phyloP scores from a whole-genome alignment of 2,888 invertebrate species.

The Caenorhabditis afra region DNA sequence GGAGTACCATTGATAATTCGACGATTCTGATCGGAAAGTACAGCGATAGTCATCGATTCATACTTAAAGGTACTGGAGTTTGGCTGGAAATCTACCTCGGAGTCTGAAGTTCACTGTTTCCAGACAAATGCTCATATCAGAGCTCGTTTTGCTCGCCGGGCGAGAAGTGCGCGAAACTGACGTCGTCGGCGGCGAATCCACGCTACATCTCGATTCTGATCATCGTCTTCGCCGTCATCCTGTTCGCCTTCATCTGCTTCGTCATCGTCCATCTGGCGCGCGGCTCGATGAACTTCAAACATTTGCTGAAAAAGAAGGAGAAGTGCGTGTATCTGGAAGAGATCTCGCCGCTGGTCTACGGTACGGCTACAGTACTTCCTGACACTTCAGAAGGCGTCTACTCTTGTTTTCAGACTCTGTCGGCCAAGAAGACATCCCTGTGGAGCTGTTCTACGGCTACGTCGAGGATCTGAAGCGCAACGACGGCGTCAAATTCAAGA shows the following conservation, averaged over 20 bases:
- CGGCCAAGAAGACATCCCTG: conserved; percentile 73
- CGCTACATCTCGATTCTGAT: conserved; percentile 58
- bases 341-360: conserved; percentile 75
- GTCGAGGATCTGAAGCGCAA: conserved; percentile 74
- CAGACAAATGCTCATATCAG: conserved; percentile 73
- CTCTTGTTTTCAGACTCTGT: conserved; percentile 69
- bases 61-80: conserved; percentile 44
- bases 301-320: conserved; percentile 71
- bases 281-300: conserved; percentile 69
- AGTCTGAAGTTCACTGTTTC: conserved; percentile 21
- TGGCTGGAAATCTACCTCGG: neutral
- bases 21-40: conserved; percentile 62
- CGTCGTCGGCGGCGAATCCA: conserved; percentile 31
- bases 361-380: too few relatives aligned
- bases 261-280: conserved; percentile 67
- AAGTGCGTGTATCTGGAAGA: conserved; percentile 73
- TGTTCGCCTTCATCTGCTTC: conserved; percentile 68
- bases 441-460: conserved; percentile 77
- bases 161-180: conserved; percentile 66
- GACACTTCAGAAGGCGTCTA: too few relatives aligned
- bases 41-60: conserved; percentile 60
- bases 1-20: conserved; percentile 60
- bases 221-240: conserved; percentile 62
- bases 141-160: conserved; percentile 76
- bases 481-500: conserved; percentile 70